Percentiles rank a stretch among this genome's conserved stretches.
Evolutionary conservation across 2,888 invertebrate species (phyloP).

Genomic region (Iphiclides podalirius): DNA sequence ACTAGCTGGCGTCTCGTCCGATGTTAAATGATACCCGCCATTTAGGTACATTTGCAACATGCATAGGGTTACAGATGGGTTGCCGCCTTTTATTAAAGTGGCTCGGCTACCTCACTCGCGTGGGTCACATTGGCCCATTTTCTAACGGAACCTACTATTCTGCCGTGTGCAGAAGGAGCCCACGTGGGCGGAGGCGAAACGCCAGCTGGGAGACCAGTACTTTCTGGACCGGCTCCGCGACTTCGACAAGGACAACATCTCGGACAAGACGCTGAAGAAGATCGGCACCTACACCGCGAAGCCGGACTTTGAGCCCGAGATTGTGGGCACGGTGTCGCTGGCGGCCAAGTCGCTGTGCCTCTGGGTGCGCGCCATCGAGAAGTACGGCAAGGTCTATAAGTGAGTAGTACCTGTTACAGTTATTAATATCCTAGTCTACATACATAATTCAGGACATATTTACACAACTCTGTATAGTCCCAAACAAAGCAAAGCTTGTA

Average conservation of each 20-base stretch:
- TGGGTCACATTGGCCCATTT: no score
- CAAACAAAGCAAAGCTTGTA: no score
- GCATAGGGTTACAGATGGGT: no score
- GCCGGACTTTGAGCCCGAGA: conserved; percentile 92
- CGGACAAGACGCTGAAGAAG: conserved; percentile 89
- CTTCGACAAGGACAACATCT: conserved; percentile 93
- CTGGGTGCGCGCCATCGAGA: conserved; percentile 95
- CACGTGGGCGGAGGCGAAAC: conserved; percentile 93
- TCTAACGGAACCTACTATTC: no score
- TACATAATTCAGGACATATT: no score
- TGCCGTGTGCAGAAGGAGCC: conserved; percentile 90
- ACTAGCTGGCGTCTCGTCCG: no score
- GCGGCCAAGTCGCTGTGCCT: conserved; percentile 94
- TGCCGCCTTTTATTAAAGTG: no score
- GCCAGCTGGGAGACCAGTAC: conserved; percentile 89
- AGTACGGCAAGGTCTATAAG: conserved; percentile 93
- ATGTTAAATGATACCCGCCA: no score
- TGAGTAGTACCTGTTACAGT: conserved; percentile 65
- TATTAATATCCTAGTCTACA: no score
- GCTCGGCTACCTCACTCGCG: no score
- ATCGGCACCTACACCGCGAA: conserved; percentile 89
- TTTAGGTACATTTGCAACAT: no score
- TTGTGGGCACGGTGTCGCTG: conserved; percentile 89
- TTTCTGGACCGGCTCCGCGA: conserved; percentile 89
- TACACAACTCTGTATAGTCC: no score